Conservation (phyloP, 2,797 vertebrate species). For the Sebastes wilsoni region DNA sequence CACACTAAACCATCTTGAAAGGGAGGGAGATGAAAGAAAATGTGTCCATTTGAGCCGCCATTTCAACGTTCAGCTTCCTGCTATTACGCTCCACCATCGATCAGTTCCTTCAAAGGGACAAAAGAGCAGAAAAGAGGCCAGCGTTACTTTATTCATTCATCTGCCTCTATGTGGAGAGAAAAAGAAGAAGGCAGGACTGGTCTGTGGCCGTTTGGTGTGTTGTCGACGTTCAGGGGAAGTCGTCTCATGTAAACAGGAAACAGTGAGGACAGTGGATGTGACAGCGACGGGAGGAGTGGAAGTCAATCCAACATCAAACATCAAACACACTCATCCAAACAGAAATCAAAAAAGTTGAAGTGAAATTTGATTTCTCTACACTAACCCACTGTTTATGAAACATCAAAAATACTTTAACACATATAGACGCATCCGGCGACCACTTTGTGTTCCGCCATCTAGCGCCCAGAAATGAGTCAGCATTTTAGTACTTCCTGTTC, state of each 20-base stretch:
- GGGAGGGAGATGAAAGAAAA: slow-evolving; percentile 51
- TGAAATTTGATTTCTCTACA: not conserved
- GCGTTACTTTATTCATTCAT: not conserved
- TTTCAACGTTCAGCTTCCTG: slow-evolving; percentile 52
- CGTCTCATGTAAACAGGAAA: slow-evolving; percentile 62
- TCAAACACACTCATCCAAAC: slow-evolving; percentile 8
- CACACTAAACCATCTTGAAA: slow-evolving; percentile 50
- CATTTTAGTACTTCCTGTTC: too few relatives aligned
- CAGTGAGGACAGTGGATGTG: slow-evolving; percentile 52
- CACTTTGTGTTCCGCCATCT: too few relatives aligned
- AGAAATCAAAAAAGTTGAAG: not conserved
- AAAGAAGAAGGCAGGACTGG: not conserved
- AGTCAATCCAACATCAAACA: slow-evolving; percentile 7
- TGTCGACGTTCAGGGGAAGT: slow-evolving; percentile 42
- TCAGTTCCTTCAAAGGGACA: slow-evolving; percentile 36
- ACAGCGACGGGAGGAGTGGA: slow-evolving; percentile 25
- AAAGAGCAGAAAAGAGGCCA: slow-evolving; percentile 10
- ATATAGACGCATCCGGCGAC: not conserved
- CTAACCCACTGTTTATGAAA: not conserved
- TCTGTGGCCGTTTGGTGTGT: not conserved
- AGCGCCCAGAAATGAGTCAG: not conserved
- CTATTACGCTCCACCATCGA: slow-evolving; percentile 31
- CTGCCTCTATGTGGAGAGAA: slow-evolving; percentile 1
- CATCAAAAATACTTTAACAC: not conserved
- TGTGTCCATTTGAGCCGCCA: slow-evolving; percentile 40